These are phyloP conservation scores for Chymomyza fuscimana DNA, from an alignment of 2,888 invertebrate genomes.

Conservation along the genomic window DNA sequence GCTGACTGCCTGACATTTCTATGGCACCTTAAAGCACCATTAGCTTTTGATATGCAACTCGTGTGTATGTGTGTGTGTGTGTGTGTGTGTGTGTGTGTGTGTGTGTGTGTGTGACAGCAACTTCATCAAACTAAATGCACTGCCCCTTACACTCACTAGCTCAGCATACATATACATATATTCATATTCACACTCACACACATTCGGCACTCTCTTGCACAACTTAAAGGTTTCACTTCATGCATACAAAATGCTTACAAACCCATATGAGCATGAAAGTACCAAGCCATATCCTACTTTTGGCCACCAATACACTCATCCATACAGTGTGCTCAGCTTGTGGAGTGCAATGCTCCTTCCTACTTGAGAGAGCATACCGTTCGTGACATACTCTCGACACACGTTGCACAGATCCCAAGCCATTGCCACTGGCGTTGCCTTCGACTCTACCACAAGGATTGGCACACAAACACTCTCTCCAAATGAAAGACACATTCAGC, in stretches of 20 bases:
- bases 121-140: conserved; percentile 69
- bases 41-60: neutral
- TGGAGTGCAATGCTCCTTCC: conserved; percentile 73
- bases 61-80: neutral
- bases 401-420: conserved; percentile 25
- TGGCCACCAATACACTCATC: conserved; percentile 26
- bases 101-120: conserved; percentile 32
- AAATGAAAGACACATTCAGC: conserved; percentile 19
- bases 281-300: conserved; percentile 24
- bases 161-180: conserved; percentile 36
- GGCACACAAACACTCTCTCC: conserved; percentile 20
- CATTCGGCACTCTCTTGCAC: conserved; percentile 8
- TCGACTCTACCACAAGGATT: conserved; percentile 44
- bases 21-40: conserved; percentile 7
- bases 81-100: neutral
- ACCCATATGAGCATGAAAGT: conserved; percentile 32
- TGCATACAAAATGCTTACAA: conserved; percentile 60
- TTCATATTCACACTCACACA: conserved; percentile 7
- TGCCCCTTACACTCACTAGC: conserved; percentile 27
- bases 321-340: neutral
- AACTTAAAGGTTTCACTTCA: conserved; percentile 69
- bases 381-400: conserved; percentile 73
- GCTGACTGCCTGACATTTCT: neutral
- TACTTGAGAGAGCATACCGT: conserved; percentile 61
- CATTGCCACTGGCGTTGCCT: conserved; percentile 13